Percentiles rank a stretch among this genome's conserved stretches.
phyloP scores from a whole-genome alignment of 2,797 vertebrate species.

The Gallinago nigripennis region DNA sequence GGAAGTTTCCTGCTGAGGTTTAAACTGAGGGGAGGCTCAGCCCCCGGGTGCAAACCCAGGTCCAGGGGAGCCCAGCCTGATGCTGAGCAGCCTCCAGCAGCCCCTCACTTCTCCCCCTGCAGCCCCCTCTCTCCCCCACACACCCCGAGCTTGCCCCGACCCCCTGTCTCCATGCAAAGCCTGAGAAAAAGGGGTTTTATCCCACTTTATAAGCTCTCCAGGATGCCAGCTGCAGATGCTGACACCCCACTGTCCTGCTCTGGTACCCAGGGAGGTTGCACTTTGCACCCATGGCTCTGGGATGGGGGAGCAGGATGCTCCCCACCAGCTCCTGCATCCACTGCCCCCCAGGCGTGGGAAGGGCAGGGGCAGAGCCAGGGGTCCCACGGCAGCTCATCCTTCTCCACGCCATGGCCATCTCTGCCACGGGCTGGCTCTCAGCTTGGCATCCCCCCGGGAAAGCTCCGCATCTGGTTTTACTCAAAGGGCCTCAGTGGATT shows the following conservation, averaged over 20 bases:
- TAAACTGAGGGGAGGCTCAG: background rate
- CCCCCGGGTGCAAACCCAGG: accelerated
- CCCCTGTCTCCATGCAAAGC: background rate
- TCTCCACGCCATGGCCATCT: background rate
- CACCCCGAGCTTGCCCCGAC: background rate
- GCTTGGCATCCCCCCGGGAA: background rate
- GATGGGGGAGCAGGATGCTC: background rate
- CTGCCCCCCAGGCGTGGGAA: background rate
- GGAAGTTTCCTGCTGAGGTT: background rate
- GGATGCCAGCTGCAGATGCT: background rate
- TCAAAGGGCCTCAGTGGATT: background rate
- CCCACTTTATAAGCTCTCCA: background rate
- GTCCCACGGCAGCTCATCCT: background rate
- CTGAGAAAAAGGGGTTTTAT: background rate
- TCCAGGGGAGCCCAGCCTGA: background rate
- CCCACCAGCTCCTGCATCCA: background rate
- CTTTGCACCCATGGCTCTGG: too few species aligned
- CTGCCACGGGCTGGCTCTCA: background rate
- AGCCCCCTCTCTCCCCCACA: accelerated
- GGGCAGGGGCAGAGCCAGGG: background rate
- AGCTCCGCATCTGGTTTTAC: background rate
- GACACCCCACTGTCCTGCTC: background rate
- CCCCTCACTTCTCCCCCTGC: background rate
- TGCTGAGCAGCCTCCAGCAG: background rate
- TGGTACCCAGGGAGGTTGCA: background rate